A percentile compares a stretch with the other conserved stretches of the same genome.
phyloP scores from a whole-genome alignment of 35 echinoderm and acorn worm genomes.

The Apostichopus japonicus region DNA sequence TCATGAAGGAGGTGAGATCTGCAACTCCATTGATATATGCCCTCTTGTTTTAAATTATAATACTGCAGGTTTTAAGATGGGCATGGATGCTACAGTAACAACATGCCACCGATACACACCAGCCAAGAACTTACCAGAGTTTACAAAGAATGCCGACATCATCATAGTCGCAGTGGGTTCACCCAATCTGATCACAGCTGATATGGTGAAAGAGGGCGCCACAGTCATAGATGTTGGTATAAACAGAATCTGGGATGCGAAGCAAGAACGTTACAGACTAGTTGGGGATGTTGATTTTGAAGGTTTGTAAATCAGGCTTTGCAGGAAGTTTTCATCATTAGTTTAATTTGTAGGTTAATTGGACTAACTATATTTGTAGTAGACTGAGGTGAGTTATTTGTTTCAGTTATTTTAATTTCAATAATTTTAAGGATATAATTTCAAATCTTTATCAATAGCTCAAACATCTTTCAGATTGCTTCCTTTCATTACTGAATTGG shows the following conservation, averaged over 20 bases:
- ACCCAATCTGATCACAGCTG: conserved; percentile 70
- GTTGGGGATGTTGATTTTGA: conserved; percentile 92
- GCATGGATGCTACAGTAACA: conserved; percentile 75
- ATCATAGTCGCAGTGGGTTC: conserved; percentile 73
- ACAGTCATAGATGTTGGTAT: conserved; percentile 89
- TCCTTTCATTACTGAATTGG: no score
- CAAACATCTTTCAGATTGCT: no score
- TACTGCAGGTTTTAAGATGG: conserved; percentile 58
- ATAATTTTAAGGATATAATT: no score
- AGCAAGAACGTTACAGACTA: conserved; percentile 48
- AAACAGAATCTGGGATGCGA: conserved; percentile 65
- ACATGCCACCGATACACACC: conserved; percentile 87
- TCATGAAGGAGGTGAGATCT: no score
- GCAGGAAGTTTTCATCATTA: neutral
- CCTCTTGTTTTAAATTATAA: neutral
- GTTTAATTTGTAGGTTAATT: no score
- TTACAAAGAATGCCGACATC: conserved; percentile 82
- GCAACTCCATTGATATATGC: no score
- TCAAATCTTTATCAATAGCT: no score
- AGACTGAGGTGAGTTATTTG: no score
- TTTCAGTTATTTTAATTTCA: no score
- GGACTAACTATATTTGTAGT: no score
- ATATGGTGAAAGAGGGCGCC: conserved; percentile 90
- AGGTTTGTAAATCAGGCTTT: conserved; percentile 39
- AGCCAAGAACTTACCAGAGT: conserved; percentile 63